phyloP scores from a whole-genome alignment of 2,113 vertebrate species.

The Vireo altiloquus region DNA sequence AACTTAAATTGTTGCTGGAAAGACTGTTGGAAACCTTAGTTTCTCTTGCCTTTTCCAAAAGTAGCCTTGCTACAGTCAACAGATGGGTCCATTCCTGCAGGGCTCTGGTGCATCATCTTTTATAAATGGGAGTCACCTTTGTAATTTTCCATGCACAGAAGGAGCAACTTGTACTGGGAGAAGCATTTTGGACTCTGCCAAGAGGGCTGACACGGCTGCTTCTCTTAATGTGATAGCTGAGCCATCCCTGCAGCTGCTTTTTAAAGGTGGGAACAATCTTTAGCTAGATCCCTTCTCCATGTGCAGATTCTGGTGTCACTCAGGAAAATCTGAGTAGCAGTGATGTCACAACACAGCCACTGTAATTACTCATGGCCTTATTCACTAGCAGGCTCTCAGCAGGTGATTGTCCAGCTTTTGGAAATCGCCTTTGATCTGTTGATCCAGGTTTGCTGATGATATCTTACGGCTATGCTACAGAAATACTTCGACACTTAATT shows the following conservation, averaged over 20 bases:
- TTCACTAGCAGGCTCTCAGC: background rate
- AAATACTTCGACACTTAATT: background rate
- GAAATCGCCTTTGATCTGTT: background rate
- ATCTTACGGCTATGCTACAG: background rate
- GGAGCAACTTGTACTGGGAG: slow-evolving; percentile 19
- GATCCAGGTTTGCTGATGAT: background rate
- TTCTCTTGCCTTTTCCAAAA: background rate
- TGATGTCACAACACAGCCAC: background rate
- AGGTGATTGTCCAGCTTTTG: background rate
- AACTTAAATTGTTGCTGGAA: slow-evolving; percentile 13
- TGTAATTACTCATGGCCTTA: background rate
- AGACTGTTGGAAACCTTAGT: background rate
- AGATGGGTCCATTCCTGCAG: background rate
- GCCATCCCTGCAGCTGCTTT: slow-evolving; percentile 41
- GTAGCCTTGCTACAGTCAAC: background rate
- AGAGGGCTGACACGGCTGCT: background rate
- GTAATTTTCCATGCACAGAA: slow-evolving; percentile 21
- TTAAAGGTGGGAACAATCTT: background rate
- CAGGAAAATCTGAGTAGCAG: background rate
- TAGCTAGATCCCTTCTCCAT: background rate
- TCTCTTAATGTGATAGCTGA: slow-evolving; percentile 29
- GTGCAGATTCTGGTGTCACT: slow-evolving; percentile 19
- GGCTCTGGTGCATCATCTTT: slow-evolving; percentile 35
- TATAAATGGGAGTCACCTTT: slow-evolving; percentile 58
- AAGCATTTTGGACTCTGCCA: slow-evolving; percentile 14